Base-by-base conservation (phyloP, 2,113 vertebrate species). In the Tragelaphus strepsiceros region DNA sequence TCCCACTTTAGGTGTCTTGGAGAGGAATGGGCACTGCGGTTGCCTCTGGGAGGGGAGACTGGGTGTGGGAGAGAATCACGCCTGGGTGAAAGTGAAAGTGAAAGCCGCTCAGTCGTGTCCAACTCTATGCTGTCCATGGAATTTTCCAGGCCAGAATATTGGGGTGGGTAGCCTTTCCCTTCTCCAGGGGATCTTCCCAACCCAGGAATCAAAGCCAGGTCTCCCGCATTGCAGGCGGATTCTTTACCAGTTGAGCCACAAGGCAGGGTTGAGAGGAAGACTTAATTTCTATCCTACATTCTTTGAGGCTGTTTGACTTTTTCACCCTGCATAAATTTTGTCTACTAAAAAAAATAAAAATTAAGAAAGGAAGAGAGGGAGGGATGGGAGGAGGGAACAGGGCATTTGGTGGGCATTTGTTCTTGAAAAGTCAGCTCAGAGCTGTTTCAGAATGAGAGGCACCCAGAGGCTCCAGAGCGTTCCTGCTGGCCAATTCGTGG, bases 61-160 rank as follows among this genome's bases (percentile, higher is more conserved):
- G 30, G 15, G 8, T n/a, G 5, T 78, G 43, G 22, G 56, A 90
- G 67, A 85, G 30, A 59, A 58, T 78, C 32, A 5, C 56, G 13
- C 22, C 51, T 81, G 6, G 13, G 81, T 64, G 62, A 64, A 64
- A 64, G 58, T 58, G 56, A 58, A 58, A 58, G 32, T 64, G 32
- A 71, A 71, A 71, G 19, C 5, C 5, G 35, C n/a, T 39, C n/a
- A 39, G n/a, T 71, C 67, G 1, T 71, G 67, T 71, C 67, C 0
- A 0, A 71, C 5, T 71, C 67, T 12, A 1, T 22, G 21, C n/a
- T 19, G 2, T 22, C n/a, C 19, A 0, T 39, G 67, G 67, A 71
- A 71, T 71, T 39, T 19, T 71, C 67, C n/a, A 71, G 67, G n/a
- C 67, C 67, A 71, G n/a, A 71, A 71, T 39, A 35, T n/a, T 22